Evolutionary conservation across 2,888 invertebrate genomes (phyloP), one percentile per base, ranked within the genome.

Genomic region (Sarcophaga caerulescens): DNA sequence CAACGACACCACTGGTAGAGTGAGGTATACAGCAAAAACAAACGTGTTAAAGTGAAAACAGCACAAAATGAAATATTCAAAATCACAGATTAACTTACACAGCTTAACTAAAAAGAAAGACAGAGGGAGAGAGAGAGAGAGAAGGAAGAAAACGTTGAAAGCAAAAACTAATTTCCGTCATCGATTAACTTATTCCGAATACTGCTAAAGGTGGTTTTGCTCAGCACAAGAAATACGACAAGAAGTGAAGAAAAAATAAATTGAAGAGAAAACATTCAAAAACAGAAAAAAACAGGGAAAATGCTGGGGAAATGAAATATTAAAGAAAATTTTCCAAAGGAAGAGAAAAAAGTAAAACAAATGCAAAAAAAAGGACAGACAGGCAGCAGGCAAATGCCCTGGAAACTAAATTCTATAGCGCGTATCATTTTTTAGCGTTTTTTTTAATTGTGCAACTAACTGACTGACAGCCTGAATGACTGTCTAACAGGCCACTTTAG

Each of bases 101-200:
- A 84, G 84, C 78, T 79, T 71, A 35, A 35, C 35, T 35, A 35
- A 35, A 35, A 0, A n/a, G n/a, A n/a, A 8, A 35, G 10, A 35
- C 0, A 35, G 8, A 1, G 8, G 8, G 35, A 35, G 35, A 25
- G 35, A 10, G 35, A 35, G 35, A 35, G 35, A 35, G 10, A 35
- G 10, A 35, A 35, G 35, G 2, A 35, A 10, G 35, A 52, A 76
- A 85, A 78, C 80, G 80, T 84, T 87, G 81, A 87, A 85, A 87
- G 89, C 88, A 88, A 88, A 88, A 88, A 88, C 88, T 89, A 89
- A 89, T 89, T 88, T 89, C 89, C 89, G 88, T 87, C 87, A 89
- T 88, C 88, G 88, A 89, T 89, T 89, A 89, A 88, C 86, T 87
- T 87, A 87, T 85, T 86, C 85, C 86, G 87, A 86, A 86, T 87